These are phyloP conservation scores for Tipula lateralis DNA, from an alignment of 2,888 invertebrate species.

Conservation along the genomic window DNA sequence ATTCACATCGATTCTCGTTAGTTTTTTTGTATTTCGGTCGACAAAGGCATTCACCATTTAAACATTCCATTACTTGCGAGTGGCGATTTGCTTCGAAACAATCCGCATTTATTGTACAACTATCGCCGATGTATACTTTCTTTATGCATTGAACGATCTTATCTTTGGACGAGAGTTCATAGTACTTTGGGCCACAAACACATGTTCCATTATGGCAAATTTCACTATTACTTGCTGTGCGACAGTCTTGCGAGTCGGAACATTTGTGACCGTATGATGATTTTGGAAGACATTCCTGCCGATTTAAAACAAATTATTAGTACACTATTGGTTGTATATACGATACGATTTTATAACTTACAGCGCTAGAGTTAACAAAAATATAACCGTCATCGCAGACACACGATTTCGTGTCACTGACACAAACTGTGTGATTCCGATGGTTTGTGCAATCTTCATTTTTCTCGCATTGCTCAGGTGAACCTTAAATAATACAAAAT, in stretches of 20 bases:
- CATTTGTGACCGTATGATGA: neutral
- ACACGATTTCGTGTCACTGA: neutral
- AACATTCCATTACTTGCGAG: neutral
- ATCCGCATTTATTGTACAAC: neutral
- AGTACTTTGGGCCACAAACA: neutral
- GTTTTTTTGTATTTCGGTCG: neutral
- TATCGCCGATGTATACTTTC: neutral
- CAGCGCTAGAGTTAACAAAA: neutral
- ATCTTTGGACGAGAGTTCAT: neutral
- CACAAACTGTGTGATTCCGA: neutral
- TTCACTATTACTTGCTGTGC: neutral
- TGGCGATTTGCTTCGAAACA: neutral
- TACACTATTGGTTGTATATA: no score
- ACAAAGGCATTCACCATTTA: neutral
- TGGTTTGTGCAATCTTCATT: neutral
- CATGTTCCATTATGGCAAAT: neutral
- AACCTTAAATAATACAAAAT: no score
- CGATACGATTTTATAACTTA: neutral
- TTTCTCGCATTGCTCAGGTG: neutral
- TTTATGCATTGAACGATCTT: neutral
- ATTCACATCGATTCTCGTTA: neutral
- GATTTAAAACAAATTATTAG: no score
- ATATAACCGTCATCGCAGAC: neutral
- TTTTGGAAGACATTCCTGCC: neutral
- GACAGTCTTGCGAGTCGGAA: neutral